Evolutionary conservation across 2,113 vertebrate species (phyloP).

Genomic region (Penelope pileata): DNA sequence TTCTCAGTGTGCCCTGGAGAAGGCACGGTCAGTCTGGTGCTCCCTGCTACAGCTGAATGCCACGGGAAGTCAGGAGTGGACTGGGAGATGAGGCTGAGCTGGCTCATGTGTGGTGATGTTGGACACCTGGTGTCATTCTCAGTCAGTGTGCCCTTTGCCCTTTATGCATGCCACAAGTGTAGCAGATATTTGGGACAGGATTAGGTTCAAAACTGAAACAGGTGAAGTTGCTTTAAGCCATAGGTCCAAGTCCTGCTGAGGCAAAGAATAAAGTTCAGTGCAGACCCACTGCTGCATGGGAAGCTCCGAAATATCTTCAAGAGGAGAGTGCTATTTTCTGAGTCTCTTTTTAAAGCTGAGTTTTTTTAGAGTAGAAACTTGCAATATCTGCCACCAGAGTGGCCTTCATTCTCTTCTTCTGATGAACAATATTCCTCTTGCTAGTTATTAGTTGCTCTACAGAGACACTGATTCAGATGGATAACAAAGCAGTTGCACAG

Average conservation of each 20-base stretch:
- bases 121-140: neutral
- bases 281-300: rapidly evolving
- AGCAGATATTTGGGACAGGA: no score
- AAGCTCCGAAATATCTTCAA: neutral
- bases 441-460: neutral
- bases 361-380: neutral
- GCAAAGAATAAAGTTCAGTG: neutral
- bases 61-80: neutral
- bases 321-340: neutral
- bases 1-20: neutral
- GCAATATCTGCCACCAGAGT: neutral
- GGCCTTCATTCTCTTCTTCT: neutral
- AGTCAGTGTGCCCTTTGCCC: neutral
- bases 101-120: neutral
- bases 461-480: neutral
- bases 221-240: neutral
- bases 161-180: rapidly evolving
- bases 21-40: neutral
- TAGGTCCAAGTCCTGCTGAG: neutral
- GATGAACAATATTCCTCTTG: neutral
- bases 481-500: neutral
- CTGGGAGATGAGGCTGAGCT: neutral
- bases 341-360: neutral
- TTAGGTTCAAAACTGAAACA: neutral
- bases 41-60: no score